Evolutionary conservation across 1,140 invertebrate genomes (phyloP).

Genomic region (Papilio xuthus): DNA sequence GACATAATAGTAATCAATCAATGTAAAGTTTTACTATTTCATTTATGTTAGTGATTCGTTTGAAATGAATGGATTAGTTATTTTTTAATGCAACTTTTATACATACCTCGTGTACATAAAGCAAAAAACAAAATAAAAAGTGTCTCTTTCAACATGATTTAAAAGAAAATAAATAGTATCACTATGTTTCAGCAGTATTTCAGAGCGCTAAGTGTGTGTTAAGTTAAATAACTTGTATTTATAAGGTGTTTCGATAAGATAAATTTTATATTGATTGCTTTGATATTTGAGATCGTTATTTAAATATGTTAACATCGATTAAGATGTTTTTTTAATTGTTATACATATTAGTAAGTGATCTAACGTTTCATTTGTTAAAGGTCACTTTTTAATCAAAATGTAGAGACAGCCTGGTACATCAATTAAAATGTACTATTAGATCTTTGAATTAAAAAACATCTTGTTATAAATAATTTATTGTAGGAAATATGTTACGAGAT

Average conservation of each 20-base stretch:
- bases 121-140: neutral
- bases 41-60: neutral
- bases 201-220: neutral
- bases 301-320: neutral
- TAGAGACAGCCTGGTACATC: too few relatives aligned
- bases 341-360: neutral
- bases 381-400: neutral
- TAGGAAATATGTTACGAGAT: neutral
- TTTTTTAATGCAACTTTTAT: neutral
- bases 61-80: neutral
- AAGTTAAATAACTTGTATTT: neutral
- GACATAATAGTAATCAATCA: too few relatives aligned
- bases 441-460: neutral
- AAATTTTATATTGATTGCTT: slow-evolving; percentile 2
- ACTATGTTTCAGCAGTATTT: neutral
- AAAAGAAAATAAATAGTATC: neutral
- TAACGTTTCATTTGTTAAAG: neutral
- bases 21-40: too few relatives aligned
- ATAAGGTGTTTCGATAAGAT: neutral
- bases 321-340: neutral
- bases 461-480: neutral
- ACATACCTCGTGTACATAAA: neutral
- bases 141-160: neutral
- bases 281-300: neutral
- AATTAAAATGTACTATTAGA: neutral